Base-by-base conservation (phyloP, 1,140 invertebrate genomes). In the Drosophila takahashii region DNA sequence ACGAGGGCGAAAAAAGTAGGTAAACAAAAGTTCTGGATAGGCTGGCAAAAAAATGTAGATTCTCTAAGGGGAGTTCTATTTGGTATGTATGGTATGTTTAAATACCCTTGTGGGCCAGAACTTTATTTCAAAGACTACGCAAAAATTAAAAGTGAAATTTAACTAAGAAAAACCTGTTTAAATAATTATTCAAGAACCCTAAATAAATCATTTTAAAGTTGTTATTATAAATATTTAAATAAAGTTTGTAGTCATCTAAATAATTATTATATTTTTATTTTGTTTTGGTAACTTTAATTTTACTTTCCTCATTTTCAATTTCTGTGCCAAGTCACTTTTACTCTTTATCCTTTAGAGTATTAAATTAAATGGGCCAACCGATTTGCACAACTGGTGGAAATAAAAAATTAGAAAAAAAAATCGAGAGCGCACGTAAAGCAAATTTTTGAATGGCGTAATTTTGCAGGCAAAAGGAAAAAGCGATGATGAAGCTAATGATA, bases 371-470 rank as follows among this genome's bases (percentile, higher is more conserved):
- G 50, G 65, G 58, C 54, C 78, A 65, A 77, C 44, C 53, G 78
- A 81, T 60, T 71, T 81, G 18, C 39, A 36, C 41, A 77, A 45
- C 27, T 52, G 70, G 34, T 61, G 52, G 39, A 66, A 64, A 36
- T 47, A 32, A 47, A 73, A 56, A 32, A 8, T 32, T 22, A 22
- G 22, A 22, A 22, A 1, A 44, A 42, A 48, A 54, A 27, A n/a
- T 27, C 54, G 50, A 73, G 36, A 15, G 29, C 34, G 60, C 72
- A 84, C 81, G 81, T 77, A 84, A 56, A 69, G 66, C 54, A 77
- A 80, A 85, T 85, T 85, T 81, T 85, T 86, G 81, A 84, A 84
- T 84, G 81, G 77, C 66, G 77, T 73, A 84, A 81, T 85, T 85
- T 80, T 67, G 47, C 64, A 70, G 41, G 75, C 13, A n/a, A 15